A percentile compares a stretch with the other conserved stretches of the same genome.
Evolutionary conservation across 2,888 invertebrate genomes (phyloP).

Genomic region (Xestia xanthographa): DNA sequence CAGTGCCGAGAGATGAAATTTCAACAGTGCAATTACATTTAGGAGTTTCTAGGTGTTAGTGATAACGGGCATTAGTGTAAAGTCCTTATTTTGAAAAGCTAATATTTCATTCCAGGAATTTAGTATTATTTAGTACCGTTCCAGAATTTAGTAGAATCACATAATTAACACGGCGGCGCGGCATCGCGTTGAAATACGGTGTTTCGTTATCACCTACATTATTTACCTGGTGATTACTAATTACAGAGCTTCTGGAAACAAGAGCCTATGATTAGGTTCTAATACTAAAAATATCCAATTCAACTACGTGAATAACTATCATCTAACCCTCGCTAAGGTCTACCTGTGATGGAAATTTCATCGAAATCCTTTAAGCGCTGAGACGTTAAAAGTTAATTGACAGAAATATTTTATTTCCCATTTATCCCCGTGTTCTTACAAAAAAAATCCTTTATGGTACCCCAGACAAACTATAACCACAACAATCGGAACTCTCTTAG

Average conservation of each 20-base stretch:
- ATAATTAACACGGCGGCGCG: background rate
- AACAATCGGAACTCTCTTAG: background rate
- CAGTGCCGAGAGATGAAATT: background rate
- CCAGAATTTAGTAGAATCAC: slow-evolving; percentile 1
- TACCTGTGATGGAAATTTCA: background rate
- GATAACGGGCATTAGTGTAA: background rate
- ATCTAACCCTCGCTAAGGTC: background rate
- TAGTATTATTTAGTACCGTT: background rate
- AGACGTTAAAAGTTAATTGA: no score
- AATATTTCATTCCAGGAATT: background rate
- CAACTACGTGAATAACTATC: background rate
- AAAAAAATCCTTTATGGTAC: background rate
- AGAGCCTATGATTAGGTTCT: background rate
- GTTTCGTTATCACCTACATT: background rate
- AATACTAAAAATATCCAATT: background rate
- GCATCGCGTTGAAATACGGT: background rate
- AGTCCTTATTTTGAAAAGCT: background rate
- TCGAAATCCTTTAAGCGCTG: background rate
- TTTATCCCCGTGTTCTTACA: background rate
- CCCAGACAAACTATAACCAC: background rate
- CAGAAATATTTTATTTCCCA: background rate
- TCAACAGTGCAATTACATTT: background rate
- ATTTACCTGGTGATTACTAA: background rate
- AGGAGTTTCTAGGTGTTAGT: background rate
- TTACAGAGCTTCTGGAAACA: background rate